Percentiles rank a stretch among this genome's conserved stretches.
phyloP scores from a whole-genome alignment of 2,113 vertebrate species.

The Vidua chalybeata region DNA sequence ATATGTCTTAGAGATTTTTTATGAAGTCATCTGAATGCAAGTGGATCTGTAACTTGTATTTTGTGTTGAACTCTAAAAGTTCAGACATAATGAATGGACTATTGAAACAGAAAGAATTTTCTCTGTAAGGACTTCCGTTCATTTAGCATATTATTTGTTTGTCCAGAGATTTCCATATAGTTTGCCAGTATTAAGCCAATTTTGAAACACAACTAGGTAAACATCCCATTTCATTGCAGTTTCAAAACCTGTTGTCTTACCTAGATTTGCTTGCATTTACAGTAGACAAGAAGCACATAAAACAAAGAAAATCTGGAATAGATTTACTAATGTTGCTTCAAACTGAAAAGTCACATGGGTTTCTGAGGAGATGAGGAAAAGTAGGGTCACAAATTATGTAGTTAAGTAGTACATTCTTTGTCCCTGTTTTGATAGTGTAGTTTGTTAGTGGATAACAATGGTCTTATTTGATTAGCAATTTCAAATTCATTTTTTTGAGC shows the following conservation, averaged over 20 bases:
- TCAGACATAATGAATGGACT: background rate
- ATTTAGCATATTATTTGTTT: background rate
- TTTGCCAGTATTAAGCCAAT: background rate
- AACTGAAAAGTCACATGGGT: background rate
- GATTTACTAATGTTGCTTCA: background rate
- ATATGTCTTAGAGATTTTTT: background rate
- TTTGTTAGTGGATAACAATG: background rate
- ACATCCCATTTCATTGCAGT: background rate
- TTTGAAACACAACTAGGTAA: background rate
- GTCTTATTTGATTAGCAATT: slow-evolving; percentile 5
- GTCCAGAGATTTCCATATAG: background rate
- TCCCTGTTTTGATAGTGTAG: background rate
- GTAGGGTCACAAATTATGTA: background rate
- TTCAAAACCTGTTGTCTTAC: background rate
- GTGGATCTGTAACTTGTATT: background rate
- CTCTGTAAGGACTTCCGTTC: background rate
- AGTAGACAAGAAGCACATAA: background rate
- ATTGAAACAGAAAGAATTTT: background rate
- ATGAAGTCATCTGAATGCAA: background rate
- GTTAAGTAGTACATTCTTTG: background rate
- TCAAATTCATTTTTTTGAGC: background rate
- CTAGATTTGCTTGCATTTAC: background rate
- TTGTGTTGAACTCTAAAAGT: background rate
- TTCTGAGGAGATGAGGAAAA: background rate
- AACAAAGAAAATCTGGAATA: background rate